Evolutionary conservation across 2,888 invertebrate genomes (phyloP).

Genomic region (Amblyjoppa fuscipennis): DNA sequence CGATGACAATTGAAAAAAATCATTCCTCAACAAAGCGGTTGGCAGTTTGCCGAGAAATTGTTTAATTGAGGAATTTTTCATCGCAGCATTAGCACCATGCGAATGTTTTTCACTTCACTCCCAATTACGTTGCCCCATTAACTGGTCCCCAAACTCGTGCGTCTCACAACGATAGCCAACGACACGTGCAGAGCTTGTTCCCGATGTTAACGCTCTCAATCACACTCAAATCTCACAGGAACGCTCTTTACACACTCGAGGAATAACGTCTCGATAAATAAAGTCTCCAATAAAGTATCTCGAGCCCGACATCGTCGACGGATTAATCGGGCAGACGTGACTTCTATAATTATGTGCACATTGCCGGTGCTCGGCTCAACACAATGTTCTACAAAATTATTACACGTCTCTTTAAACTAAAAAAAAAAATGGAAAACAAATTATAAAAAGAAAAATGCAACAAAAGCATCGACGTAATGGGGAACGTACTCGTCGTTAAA

Average conservation of each 20-base stretch:
- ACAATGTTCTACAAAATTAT: constrained; percentile 29
- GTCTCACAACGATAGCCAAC: constrained; percentile 63
- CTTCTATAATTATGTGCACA: constrained; percentile 32
- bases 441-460: not conserved
- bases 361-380: constrained; percentile 3
- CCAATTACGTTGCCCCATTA: constrained; percentile 23
- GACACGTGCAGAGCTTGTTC: constrained; percentile 68
- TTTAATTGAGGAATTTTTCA: not conserved
- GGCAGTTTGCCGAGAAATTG: not conserved
- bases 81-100: not conserved
- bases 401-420: not conserved
- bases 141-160: constrained; percentile 7
- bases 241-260: constrained; percentile 17
- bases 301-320: constrained; percentile 33
- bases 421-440: constrained; percentile 17
- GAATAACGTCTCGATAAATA: constrained; percentile 60
- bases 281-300: constrained; percentile 42
- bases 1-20: not conserved
- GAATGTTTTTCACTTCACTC: constrained; percentile 1
- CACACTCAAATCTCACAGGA: constrained; percentile 55
- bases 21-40: not conserved
- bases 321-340: constrained; percentile 48
- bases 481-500: constrained; percentile 39
- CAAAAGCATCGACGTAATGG: constrained; percentile 5
- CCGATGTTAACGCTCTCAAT: constrained; percentile 66